Evolutionary conservation across 2,113 vertebrate species (phyloP).

Genomic region (Lynx canadensis): DNA sequence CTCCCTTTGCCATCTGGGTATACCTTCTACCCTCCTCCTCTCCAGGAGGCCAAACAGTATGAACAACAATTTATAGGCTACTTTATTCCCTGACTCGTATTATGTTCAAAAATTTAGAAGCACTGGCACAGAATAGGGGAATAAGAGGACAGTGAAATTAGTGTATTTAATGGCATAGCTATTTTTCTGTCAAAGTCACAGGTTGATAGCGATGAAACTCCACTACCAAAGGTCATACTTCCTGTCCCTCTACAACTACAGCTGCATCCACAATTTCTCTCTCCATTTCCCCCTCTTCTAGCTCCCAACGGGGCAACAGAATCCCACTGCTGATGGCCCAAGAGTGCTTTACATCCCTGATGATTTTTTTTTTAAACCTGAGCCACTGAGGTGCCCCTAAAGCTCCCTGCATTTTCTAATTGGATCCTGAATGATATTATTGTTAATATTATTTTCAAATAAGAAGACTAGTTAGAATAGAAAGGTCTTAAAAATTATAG

Average conservation of each 20-base stretch:
- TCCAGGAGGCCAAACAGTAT: background rate
- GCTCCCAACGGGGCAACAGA: rapidly evolving
- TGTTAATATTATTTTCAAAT: background rate
- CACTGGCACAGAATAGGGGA: background rate
- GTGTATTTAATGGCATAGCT: background rate
- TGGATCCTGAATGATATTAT: background rate
- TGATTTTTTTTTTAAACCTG: background rate
- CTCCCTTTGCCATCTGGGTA: background rate
- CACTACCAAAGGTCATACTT: background rate
- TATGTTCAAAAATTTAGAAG: background rate
- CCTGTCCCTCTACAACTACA: background rate
- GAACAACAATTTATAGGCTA: background rate
- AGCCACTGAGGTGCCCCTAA: too few species aligned
- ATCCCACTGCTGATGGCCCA: background rate
- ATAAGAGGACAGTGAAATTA: background rate
- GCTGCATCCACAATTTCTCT: background rate
- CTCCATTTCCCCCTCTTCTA: background rate
- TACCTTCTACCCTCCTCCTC: background rate
- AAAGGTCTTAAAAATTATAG: background rate
- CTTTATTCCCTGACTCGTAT: background rate
- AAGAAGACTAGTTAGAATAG: background rate
- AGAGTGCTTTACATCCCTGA: background rate
- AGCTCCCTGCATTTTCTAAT: background rate
- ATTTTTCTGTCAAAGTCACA: background rate
- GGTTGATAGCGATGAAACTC: background rate